Percentiles rank a stretch among this genome's conserved stretches.
These are phyloP conservation scores for Brachyptera putata DNA, from an alignment of 2,888 invertebrate species.

Conservation along the genomic window DNA sequence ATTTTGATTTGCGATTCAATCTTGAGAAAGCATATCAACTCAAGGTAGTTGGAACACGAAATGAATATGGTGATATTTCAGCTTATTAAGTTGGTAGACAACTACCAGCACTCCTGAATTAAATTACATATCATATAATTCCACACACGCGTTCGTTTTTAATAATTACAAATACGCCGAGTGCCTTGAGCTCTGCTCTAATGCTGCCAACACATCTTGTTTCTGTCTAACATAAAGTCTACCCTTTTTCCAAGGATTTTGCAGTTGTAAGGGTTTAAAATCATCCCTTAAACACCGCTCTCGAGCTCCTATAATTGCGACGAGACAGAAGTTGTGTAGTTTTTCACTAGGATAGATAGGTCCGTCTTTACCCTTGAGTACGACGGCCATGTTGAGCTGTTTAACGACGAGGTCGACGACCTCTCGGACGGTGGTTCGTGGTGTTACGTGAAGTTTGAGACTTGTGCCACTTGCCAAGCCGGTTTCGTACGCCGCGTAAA, in stretches of 20 bases:
- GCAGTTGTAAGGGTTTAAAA: constrained; percentile 86
- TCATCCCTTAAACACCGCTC: constrained; percentile 92
- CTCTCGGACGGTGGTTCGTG: constrained; percentile 88
- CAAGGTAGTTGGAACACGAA: too few relatives aligned
- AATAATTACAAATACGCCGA: constrained; percentile 57
- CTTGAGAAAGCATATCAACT: too few relatives aligned
- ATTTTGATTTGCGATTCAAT: too few relatives aligned
- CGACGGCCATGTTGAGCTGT: constrained; percentile 90
- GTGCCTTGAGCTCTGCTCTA: constrained; percentile 83
- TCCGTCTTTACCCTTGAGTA: constrained; percentile 77
- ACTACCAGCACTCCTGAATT: too few relatives aligned
- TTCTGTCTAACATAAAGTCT: constrained; percentile 88
- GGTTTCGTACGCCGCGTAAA: constrained; percentile 94
- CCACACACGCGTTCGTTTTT: too few relatives aligned
- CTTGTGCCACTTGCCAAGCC: constrained; percentile 91
- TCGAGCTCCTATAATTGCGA: constrained; percentile 91
- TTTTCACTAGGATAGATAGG: constrained; percentile 82
- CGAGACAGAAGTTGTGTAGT: constrained; percentile 85
- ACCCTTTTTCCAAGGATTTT: constrained; percentile 95
- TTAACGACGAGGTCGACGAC: constrained; percentile 94
- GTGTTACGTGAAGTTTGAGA: constrained; percentile 88
- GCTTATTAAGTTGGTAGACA: too few relatives aligned
- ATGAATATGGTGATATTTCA: too few relatives aligned
- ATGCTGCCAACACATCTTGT: constrained; percentile 81
- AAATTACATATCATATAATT: too few relatives aligned